Conservation (phyloP, 53 echinoderm and acorn worm species). For the Hippasteria phrygiana region DNA sequence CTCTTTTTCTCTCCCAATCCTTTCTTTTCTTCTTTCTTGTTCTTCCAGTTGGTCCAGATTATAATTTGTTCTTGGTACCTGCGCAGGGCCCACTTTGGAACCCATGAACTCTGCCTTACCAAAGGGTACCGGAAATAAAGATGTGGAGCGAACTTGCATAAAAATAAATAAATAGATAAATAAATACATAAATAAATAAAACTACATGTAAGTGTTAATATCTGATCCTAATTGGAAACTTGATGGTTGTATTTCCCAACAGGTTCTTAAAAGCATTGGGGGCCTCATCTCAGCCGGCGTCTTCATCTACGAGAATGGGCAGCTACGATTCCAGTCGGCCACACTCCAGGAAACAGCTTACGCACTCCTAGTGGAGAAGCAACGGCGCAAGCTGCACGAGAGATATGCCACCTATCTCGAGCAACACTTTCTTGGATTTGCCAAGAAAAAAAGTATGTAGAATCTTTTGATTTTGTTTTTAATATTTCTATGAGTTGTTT, state of each 20-base stretch:
- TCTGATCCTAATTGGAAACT: neutral
- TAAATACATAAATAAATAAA: neutral
- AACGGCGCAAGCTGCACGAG: constrained; percentile 89
- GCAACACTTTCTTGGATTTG: constrained; percentile 58
- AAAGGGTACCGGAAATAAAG: too few relatives aligned
- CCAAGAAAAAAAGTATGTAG: constrained; percentile 57
- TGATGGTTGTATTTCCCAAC: neutral
- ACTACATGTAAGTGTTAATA: neutral
- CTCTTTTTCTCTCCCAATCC: too few relatives aligned
- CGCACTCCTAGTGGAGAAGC: constrained; percentile 84
- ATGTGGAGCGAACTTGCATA: too few relatives aligned
- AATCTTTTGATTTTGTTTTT: too few relatives aligned
- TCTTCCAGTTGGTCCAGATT: too few relatives aligned
- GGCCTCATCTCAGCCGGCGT: constrained; percentile 82
- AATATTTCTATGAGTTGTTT: too few relatives aligned
- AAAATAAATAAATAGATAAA: too few relatives aligned
- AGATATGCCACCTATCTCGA: constrained; percentile 74
- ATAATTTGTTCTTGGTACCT: too few relatives aligned
- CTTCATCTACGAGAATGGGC: constrained; percentile 63
- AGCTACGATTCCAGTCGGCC: constrained; percentile 81
- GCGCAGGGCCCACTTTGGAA: too few relatives aligned
- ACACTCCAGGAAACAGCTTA: constrained; percentile 96
- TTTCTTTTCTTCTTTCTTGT: too few relatives aligned
- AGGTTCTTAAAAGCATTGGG: constrained; percentile 84
- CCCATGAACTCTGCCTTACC: too few relatives aligned